A percentile compares a stretch with the other conserved stretches of the same genome.
These are phyloP conservation scores for Neoseiulus cucumeris DNA, from an alignment of 1,140 invertebrate species.

Conservation along the genomic window DNA sequence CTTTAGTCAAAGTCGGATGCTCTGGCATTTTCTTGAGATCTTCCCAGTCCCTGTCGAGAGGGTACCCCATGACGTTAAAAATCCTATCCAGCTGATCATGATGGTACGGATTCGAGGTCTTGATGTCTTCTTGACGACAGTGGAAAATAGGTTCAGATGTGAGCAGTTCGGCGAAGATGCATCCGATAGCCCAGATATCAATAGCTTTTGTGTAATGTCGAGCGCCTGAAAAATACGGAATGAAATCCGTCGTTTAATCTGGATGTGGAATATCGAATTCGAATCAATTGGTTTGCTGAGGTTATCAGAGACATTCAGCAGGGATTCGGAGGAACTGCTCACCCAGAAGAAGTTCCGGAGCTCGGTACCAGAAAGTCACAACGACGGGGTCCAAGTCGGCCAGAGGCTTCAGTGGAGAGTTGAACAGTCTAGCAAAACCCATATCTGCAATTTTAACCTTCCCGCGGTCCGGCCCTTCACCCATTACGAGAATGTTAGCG, in stretches of 20 bases:
- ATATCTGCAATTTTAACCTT: conserved; percentile 98
- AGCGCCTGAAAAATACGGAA: conserved; percentile 38
- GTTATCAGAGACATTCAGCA: no score
- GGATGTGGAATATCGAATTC: no score
- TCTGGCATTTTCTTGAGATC: conserved; percentile 99
- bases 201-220: conserved; percentile 98
- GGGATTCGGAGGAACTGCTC: conserved; percentile 31
- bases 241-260: conserved; percentile 22
- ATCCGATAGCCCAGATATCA: conserved; percentile 99
- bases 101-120: conserved; percentile 98
- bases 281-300: no score
- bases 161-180: conserved; percentile 91
- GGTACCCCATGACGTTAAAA: conserved; percentile 99
- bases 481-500: conserved; percentile 99
- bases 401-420: conserved; percentile 90
- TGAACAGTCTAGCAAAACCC: conserved; percentile 98
- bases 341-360: conserved; percentile 70
- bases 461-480: conserved; percentile 86
- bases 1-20: conserved; percentile 81
- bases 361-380: conserved; percentile 99
- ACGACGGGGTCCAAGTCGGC: conserved; percentile 97
- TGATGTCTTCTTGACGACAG: conserved; percentile 98
- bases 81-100: conserved; percentile 98
- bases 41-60: conserved; percentile 96
- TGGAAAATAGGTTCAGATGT: conserved; percentile 99